phyloP scores from a whole-genome alignment of 2,797 vertebrate species.

The Adelosebastes latens region DNA sequence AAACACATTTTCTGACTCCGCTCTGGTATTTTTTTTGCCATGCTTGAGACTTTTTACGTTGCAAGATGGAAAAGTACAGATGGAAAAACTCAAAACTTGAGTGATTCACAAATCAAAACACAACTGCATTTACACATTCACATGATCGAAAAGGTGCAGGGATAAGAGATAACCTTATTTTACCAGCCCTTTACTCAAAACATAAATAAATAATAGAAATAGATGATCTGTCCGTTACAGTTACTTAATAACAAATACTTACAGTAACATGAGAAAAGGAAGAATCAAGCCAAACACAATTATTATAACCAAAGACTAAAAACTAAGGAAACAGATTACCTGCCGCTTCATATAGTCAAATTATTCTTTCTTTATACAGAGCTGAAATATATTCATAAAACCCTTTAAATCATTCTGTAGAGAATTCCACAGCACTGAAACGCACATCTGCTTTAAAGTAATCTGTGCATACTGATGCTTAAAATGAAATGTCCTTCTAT shows the following conservation, averaged over 20 bases:
- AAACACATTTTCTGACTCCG: not conserved
- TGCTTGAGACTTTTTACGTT: not conserved
- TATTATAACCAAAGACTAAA: not conserved
- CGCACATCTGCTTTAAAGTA: not conserved
- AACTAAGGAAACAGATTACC: not conserved
- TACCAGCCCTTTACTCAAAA: no score
- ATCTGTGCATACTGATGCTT: not conserved
- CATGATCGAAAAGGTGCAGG: not conserved
- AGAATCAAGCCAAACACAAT: not conserved
- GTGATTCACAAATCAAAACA: no score
- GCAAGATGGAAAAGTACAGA: not conserved
- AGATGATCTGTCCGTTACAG: not conserved
- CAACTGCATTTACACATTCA: no score
- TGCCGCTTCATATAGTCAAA: not conserved
- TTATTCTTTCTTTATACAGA: rapidly evolving
- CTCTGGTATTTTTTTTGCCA: not conserved
- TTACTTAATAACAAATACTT: not conserved
- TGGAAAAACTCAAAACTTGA: not conserved
- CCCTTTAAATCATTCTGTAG: no score
- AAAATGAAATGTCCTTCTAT: not conserved
- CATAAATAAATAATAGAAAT: not conserved
- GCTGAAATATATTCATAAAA: no score
- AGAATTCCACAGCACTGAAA: not conserved
- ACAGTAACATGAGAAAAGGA: not conserved
- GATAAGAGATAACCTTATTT: not conserved